Base-by-base conservation (phyloP, 1,140 invertebrate genomes). In the Drosophila nigromelanica region DNA sequence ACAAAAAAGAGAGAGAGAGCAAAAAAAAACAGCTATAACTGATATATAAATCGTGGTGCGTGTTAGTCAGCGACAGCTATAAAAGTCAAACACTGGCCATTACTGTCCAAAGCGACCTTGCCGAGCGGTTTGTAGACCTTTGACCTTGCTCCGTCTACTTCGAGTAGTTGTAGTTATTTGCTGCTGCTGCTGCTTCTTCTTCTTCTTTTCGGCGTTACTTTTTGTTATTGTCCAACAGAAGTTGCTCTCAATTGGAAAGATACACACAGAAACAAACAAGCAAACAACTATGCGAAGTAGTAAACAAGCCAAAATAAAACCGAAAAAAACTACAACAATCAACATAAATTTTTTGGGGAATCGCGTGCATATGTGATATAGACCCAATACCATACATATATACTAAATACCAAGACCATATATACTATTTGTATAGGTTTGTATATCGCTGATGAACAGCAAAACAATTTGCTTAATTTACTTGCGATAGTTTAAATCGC, bases 191-290 rank as follows among this genome's bases (percentile, higher is more conserved):
- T 59, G 58, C 66, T 63, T 43, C 66, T 63, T 43, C 59, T 68
- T 45, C 61, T 83, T 30, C 35, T 50, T 21, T 15, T 72, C 27
- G 27, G 27, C 27, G 27, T 27, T 6, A 27, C 27, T 27, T 1
- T 27, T 62, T 59, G 40, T 62, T 79, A 52, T 68, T 56, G 52
- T 68, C 27, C 70, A 58, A 60, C 55, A 67, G 59, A 81, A 87
- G 81, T 76, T 86, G 82, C 82, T 86, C 82, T 68, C 82, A 89
- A 87, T 87, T 89, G 82, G 63, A 82, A 87, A 82, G 82, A 87
- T 63, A 89, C 78, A 87, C 78, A 86, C 61, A 59, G 67, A 55
- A 1, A 18, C 18, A 18, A 78, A 74, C 77, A 62, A 48, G 39
- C 50, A 39, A 63, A 70, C 59, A 70, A 70, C 72, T 54, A 52